phyloP scores from a whole-genome alignment of 2,888 invertebrate species.

The Acanthosoma haemorrhoidale region DNA sequence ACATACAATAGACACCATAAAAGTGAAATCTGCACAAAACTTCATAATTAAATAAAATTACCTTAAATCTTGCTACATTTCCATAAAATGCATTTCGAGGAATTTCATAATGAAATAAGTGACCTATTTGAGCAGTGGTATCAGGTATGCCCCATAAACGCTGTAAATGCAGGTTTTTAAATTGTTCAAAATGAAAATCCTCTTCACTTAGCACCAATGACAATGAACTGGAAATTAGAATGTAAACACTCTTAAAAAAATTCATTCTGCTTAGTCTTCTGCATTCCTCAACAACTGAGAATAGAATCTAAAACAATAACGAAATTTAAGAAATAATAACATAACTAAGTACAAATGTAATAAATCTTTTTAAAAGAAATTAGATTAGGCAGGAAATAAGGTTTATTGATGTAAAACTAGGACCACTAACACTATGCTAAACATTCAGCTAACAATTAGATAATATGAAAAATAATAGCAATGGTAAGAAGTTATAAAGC shows the following conservation, averaged over 20 bases:
- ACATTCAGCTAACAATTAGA: neutral
- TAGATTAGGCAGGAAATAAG: too few species aligned
- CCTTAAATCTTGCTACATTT: slow-evolving; percentile 63
- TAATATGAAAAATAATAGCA: neutral
- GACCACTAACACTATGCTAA: neutral
- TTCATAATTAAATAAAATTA: too few species aligned
- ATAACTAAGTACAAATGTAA: neutral
- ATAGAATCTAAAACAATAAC: neutral
- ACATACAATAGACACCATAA: too few species aligned
- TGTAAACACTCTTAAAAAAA: neutral
- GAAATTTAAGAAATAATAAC: neutral
- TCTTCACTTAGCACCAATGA: slow-evolving; percentile 28
- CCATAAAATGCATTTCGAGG: slow-evolving; percentile 67
- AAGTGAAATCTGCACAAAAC: too few species aligned
- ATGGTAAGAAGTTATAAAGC: too few species aligned
- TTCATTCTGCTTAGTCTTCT: neutral
- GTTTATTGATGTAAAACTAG: too few species aligned
- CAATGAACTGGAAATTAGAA: neutral
- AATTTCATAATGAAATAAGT: slow-evolving; percentile 65
- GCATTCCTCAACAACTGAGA: neutral
- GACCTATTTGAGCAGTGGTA: slow-evolving; percentile 63
- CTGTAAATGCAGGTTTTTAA: slow-evolving; percentile 40
- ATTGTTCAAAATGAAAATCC: slow-evolving; percentile 37
- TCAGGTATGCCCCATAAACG: slow-evolving; percentile 55
- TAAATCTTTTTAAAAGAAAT: too few species aligned